Evolutionary conservation across 2,797 vertebrate genomes (phyloP).

Genomic region (Pteropus rufus): DNA sequence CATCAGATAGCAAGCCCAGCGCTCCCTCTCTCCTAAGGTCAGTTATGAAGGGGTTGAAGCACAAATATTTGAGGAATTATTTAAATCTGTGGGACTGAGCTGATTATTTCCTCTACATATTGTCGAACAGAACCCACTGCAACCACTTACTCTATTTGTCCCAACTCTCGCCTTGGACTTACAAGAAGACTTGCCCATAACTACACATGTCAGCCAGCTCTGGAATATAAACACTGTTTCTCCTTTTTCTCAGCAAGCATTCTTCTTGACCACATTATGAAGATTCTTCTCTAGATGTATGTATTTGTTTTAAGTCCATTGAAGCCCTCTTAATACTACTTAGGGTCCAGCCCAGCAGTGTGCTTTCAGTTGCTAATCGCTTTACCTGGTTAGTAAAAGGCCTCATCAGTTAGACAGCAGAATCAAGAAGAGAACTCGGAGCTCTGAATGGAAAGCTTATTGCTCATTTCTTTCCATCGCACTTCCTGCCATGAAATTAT

Average conservation of each 20-base stretch:
- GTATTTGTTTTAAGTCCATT: neutral
- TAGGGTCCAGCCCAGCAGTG: neutral
- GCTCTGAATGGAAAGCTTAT: neutral
- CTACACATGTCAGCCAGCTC: neutral
- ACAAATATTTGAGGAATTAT: neutral
- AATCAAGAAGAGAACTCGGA: neutral
- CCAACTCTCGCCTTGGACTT: neutral
- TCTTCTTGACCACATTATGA: neutral
- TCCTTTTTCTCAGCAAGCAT: neutral
- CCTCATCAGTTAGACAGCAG: neutral
- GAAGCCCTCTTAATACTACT: neutral
- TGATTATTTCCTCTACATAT: neutral
- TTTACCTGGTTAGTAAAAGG: neutral
- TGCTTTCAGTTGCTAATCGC: neutral
- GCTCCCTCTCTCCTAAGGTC: neutral
- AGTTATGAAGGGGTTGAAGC: too few relatives aligned
- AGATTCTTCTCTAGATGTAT: neutral
- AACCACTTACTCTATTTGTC: neutral
- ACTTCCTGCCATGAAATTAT: neutral
- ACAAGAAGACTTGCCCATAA: neutral
- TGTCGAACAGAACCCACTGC: neutral
- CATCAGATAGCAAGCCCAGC: neutral
- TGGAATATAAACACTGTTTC: neutral
- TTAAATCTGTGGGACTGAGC: neutral
- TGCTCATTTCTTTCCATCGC: neutral